phyloP scores from a whole-genome alignment of 2,797 vertebrate genomes.

The Liparis tanakae region DNA sequence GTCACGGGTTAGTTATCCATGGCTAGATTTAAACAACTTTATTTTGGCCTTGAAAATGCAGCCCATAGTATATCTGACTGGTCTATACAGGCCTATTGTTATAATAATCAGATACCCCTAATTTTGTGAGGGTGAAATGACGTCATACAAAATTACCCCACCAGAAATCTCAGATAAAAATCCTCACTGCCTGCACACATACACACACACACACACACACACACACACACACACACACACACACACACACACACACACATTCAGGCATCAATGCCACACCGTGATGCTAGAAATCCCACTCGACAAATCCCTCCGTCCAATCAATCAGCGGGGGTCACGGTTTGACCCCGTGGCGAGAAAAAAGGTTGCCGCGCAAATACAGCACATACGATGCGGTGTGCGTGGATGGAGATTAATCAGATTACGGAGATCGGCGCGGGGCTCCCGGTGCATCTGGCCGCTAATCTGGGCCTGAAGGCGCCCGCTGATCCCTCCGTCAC shows the following conservation, averaged over 20 bases:
- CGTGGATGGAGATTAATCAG: slow-evolving; percentile 68
- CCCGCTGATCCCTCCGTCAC: slow-evolving; percentile 54
- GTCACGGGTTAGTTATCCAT: too few species aligned
- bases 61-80: too few species aligned
- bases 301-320: not conserved
- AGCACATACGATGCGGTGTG: slow-evolving; percentile 38
- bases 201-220: too few species aligned
- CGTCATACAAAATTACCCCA: too few species aligned
- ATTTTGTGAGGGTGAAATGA: too few species aligned
- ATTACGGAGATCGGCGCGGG: slow-evolving; percentile 62
- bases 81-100: too few species aligned
- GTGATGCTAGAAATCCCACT: too few species aligned
- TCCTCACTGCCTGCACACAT: too few species aligned
- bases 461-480: slow-evolving; percentile 66
- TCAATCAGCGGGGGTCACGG: slow-evolving; percentile 13
- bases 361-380: slow-evolving; percentile 45
- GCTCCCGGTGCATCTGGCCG: slow-evolving; percentile 64
- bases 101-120: too few species aligned
- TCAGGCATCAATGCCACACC: not conserved
- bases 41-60: too few species aligned
- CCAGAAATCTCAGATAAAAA: too few species aligned
- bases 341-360: slow-evolving; percentile 12
- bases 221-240: not conserved
- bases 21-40: too few species aligned
- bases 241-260: not conserved